Evolutionary conservation across 2,113 vertebrate genomes (phyloP).

Genomic region (Otis tarda): DNA sequence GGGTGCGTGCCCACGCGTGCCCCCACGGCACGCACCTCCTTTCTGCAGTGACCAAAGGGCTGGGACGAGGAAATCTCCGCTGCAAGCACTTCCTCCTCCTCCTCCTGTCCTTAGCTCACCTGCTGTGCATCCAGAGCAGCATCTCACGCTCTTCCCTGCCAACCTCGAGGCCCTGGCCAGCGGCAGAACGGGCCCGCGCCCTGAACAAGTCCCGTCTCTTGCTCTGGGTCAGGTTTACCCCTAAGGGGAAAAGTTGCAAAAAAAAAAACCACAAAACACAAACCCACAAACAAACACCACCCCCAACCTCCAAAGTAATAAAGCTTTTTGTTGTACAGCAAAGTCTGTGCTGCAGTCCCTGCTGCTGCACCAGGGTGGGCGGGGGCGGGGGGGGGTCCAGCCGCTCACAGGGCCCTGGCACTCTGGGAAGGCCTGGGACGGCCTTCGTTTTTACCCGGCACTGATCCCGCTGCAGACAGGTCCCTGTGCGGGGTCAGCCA

Average conservation of each 20-base stretch:
- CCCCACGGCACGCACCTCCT: neutral
- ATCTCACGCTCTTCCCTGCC: neutral
- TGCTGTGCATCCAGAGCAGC: neutral
- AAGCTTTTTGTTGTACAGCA: neutral
- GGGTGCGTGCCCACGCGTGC: accelerated
- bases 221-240: slow-evolving; percentile 47
- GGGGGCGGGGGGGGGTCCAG: neutral
- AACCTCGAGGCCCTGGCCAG: neutral
- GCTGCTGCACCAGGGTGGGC: neutral
- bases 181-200: neutral
- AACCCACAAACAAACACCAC: too few species aligned
- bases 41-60: neutral
- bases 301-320: neutral
- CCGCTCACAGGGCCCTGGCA: accelerated
- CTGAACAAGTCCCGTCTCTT: neutral
- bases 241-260: slow-evolving; percentile 45
- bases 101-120: neutral
- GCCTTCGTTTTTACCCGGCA: neutral
- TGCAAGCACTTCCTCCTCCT: neutral
- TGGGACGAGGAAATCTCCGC: neutral
- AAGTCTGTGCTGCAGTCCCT: neutral
- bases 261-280: neutral
- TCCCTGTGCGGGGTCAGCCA: slow-evolving; percentile 33
- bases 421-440: neutral
- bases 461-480: neutral